Evolutionary conservation across 2,888 invertebrate species (phyloP).

Genomic region (Ptilodon capucinus): DNA sequence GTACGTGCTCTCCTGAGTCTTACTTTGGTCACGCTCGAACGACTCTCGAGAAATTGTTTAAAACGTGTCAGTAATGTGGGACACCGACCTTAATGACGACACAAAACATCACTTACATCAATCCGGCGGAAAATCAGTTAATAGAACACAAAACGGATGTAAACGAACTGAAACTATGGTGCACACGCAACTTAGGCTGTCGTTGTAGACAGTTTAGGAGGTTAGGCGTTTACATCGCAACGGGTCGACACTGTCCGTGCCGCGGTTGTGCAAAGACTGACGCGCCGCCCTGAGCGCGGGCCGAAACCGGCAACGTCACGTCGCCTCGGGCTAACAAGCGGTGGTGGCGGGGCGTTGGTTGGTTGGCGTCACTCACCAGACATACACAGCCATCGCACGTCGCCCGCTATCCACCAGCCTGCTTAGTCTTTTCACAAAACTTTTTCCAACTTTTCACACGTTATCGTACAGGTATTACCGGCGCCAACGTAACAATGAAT

Average conservation of each 20-base stretch:
- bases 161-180: conserved; percentile 56
- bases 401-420: conserved; percentile 29
- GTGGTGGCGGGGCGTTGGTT: conserved; percentile 28
- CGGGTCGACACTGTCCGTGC: conserved; percentile 78
- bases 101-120: conserved; percentile 74
- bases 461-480: conserved; percentile 25
- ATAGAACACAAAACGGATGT: conserved; percentile 54
- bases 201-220: conserved; percentile 73
- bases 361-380: conserved; percentile 67
- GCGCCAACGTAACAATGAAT: conserved; percentile 40
- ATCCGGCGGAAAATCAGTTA: conserved; percentile 49
- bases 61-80: conserved; percentile 59
- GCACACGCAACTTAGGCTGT: conserved; percentile 72
- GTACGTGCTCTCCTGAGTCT: conserved; percentile 40
- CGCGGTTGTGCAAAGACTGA: conserved; percentile 78
- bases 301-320: conserved; percentile 32
- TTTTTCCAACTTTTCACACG: conserved; percentile 49
- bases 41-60: conserved; percentile 47
- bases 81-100: conserved; percentile 60
- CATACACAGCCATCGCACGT: conserved; percentile 34
- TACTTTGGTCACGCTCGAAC: conserved; percentile 56
- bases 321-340: conserved; percentile 37
- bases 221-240: conserved; percentile 79
- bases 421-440: conserved; percentile 28
- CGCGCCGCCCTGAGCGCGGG: conserved; percentile 32